These are phyloP conservation scores for Deilephila elpenor DNA, from an alignment of 2,888 invertebrate genomes.

Conservation along the genomic window DNA sequence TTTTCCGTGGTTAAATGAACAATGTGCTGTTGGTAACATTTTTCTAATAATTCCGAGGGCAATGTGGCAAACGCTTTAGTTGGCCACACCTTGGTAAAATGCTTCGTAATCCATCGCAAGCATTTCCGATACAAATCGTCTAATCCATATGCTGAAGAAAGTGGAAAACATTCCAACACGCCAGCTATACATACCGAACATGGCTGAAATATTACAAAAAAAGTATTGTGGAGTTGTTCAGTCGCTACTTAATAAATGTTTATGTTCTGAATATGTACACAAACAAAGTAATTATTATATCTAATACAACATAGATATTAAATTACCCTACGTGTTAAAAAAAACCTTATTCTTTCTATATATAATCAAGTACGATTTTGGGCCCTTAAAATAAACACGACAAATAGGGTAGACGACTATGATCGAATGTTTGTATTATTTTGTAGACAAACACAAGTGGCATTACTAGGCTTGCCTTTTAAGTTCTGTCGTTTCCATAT, in stretches of 20 bases:
- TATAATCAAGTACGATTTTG: no score
- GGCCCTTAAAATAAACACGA: no score
- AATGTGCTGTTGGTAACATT: constrained; percentile 93
- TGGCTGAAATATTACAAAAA: constrained; percentile 85
- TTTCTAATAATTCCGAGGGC: constrained; percentile 91
- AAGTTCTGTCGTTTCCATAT: no score
- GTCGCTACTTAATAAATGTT: background rate
- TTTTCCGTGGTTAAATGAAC: constrained; percentile 92
- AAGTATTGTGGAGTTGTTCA: background rate
- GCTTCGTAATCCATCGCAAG: constrained; percentile 93
- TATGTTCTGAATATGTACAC: background rate
- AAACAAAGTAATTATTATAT: no score
- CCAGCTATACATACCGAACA: constrained; percentile 95
- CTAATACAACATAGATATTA: no score
- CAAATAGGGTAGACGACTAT: no score
- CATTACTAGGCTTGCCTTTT: no score
- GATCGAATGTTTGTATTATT: no score
- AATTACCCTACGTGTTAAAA: no score
- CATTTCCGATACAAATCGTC: constrained; percentile 95
- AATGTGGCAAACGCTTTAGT: constrained; percentile 94
- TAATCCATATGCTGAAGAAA: constrained; percentile 93
- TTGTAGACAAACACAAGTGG: no score
- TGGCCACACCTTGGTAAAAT: constrained; percentile 95
- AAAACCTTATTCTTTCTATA: no score
- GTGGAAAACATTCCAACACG: constrained; percentile 93